Evolutionary conservation across 2,797 vertebrate species (phyloP).

Genomic region (Clarias fuscus): DNA sequence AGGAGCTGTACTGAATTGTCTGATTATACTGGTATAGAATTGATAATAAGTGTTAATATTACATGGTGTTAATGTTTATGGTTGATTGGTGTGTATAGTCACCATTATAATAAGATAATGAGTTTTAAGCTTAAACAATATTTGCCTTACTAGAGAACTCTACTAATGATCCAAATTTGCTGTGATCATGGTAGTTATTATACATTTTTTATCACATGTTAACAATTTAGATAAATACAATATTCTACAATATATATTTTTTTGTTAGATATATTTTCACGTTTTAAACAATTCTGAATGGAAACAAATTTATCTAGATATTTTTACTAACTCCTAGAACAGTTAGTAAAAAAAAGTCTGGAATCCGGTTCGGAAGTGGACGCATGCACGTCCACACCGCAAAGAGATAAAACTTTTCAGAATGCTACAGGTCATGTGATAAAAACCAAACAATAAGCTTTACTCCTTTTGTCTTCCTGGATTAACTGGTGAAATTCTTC

Average conservation of each 20-base stretch:
- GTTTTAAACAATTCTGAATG: background rate
- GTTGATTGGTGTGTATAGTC: background rate
- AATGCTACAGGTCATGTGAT: too few relatives aligned
- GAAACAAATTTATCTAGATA: background rate
- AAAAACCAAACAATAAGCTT: too few relatives aligned
- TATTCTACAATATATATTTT: background rate
- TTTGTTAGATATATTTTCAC: background rate
- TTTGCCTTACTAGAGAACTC: conserved; percentile 20
- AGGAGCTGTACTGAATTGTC: too few relatives aligned
- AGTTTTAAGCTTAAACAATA: conserved; percentile 4
- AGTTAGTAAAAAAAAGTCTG: too few relatives aligned
- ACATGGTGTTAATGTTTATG: too few relatives aligned
- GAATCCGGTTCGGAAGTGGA: too few relatives aligned
- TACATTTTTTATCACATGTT: conserved; percentile 16
- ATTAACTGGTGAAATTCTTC: too few relatives aligned
- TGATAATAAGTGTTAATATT: too few relatives aligned
- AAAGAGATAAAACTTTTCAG: too few relatives aligned
- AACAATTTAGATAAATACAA: background rate
- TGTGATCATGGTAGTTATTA: background rate
- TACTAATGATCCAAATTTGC: background rate
- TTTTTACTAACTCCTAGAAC: background rate
- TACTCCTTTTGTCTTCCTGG: too few relatives aligned
- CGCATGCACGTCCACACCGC: too few relatives aligned
- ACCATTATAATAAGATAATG: background rate
- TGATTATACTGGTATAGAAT: too few relatives aligned